Evolutionary conservation across 2,797 vertebrate genomes (phyloP).

Genomic region (Oreochromis mossambicus): DNA sequence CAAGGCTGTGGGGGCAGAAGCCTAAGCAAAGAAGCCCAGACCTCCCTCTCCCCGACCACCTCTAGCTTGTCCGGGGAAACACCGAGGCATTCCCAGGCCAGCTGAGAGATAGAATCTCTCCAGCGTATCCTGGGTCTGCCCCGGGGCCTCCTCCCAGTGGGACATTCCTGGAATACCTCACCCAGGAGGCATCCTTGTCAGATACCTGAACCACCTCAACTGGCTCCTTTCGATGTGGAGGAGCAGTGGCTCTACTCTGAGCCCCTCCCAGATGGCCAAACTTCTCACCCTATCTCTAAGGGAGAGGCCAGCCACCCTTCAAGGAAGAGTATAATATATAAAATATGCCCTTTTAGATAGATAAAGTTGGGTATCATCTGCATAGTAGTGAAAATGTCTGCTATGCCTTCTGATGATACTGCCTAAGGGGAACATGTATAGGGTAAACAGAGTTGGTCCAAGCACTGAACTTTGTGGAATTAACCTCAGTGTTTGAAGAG

Average conservation of each 20-base stretch:
- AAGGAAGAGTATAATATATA: neutral
- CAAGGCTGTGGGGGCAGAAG: neutral
- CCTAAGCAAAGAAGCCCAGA: neutral
- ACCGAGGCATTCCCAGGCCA: neutral
- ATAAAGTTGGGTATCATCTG: neutral
- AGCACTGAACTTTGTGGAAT: neutral
- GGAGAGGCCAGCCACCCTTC: neutral
- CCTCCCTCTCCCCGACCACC: neutral
- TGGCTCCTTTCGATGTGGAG: neutral
- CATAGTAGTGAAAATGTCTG: neutral
- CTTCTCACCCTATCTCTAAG: neutral
- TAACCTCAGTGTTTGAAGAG: neutral
- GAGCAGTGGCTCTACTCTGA: neutral
- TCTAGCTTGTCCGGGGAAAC: neutral
- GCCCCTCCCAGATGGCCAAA: neutral
- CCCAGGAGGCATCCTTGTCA: neutral
- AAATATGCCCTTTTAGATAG: rapidly evolving
- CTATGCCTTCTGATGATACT: neutral
- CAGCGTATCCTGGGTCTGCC: rapidly evolving
- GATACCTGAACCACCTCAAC: neutral
- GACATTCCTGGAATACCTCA: neutral
- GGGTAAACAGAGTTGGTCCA: neutral
- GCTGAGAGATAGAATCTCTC: neutral
- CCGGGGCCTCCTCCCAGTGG: neutral
- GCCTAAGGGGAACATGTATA: neutral